Conservation (phyloP, 2,113 vertebrate species). For the Cyphomyrus discorhynchus region DNA sequence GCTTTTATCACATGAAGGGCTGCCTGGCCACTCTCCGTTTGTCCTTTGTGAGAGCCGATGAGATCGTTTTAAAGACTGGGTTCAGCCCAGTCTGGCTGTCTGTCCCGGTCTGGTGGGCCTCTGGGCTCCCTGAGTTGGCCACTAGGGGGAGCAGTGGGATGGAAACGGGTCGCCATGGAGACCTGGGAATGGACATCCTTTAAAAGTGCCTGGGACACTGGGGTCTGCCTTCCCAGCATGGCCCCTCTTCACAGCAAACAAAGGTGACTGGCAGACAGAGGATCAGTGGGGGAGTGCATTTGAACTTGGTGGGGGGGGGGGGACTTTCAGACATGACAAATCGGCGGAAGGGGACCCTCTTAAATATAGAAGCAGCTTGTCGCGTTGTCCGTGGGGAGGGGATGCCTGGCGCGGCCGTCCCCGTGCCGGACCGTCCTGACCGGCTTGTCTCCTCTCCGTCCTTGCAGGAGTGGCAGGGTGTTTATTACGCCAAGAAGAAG, state of each 20-base stretch:
- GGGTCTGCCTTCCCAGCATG: constrained; percentile 37
- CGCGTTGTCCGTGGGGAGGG: background rate
- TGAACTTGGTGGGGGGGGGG: constrained; percentile 37
- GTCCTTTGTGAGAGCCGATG: background rate
- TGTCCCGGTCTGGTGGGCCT: background rate
- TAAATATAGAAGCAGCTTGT: background rate
- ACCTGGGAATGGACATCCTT: background rate
- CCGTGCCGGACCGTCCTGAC: background rate
- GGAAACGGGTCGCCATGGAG: background rate
- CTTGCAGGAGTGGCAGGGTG: constrained; percentile 91
- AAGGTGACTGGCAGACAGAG: constrained; percentile 53
- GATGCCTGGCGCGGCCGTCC: no score
- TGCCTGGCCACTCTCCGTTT: background rate
- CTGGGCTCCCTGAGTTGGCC: background rate
- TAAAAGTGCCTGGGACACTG: constrained; percentile 27
- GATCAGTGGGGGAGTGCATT: constrained; percentile 52
- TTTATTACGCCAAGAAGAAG: constrained; percentile 89
- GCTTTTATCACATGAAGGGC: background rate
- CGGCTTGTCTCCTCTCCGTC: background rate
- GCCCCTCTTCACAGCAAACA: constrained; percentile 52
- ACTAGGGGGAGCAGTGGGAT: background rate
- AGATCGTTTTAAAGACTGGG: background rate
- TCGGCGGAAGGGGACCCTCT: background rate
- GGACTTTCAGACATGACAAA: constrained; percentile 46
- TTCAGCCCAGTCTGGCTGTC: background rate